Evolutionary conservation across 2,797 vertebrate genomes (phyloP), one percentile per base, ranked within the genome.

Genomic region (Oryzias dopingdopingensis): DNA sequence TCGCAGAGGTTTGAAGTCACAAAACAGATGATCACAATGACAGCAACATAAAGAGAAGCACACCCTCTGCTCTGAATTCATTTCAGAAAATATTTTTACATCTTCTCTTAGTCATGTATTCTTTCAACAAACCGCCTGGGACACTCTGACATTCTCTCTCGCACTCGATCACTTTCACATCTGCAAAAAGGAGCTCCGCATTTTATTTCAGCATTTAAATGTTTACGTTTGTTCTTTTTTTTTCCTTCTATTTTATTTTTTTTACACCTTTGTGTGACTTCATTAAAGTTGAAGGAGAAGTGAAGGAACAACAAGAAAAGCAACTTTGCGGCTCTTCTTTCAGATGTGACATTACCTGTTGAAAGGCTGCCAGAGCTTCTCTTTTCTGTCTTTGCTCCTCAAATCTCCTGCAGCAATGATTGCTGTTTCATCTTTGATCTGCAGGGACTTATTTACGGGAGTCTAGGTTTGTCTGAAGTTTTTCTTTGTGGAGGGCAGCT

Each of bases 371-470:
- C 81, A 70, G 64, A 69, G 26, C 2, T 6, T 57, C 56, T 74
- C 42, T 57, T 43, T 47, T 43, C 44, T 59, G 4, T 68, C 45
- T 67, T 63, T 65, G 59, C 73, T 74, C 58, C 69, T 77, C 62
- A 72, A 63, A 70, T 66, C 63, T 74, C 56, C 76, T 75, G 73
- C 67, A 48, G 54, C 60, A 22, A 23, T 54, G 59, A 82, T 67
- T 62, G 41, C 72, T 22, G 52, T 71, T 81, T 70, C 22, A 52
- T 74, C 62, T 70, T 60, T 71, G 56, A 64, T 77, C 67, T 58
- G 61, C 49, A 20, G 58, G 61, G 62, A 61, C 73, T 22, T 58
- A 66, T 56, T 23, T 22, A 52, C 45, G 5, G 41, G 45, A 65
- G 67, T 54, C 40, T 6, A 22, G n/a, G n/a, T 66, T 41, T 72